These are phyloP conservation scores for Eueides isabella DNA, from an alignment of 1,140 invertebrate genomes.

Conservation along the genomic window DNA sequence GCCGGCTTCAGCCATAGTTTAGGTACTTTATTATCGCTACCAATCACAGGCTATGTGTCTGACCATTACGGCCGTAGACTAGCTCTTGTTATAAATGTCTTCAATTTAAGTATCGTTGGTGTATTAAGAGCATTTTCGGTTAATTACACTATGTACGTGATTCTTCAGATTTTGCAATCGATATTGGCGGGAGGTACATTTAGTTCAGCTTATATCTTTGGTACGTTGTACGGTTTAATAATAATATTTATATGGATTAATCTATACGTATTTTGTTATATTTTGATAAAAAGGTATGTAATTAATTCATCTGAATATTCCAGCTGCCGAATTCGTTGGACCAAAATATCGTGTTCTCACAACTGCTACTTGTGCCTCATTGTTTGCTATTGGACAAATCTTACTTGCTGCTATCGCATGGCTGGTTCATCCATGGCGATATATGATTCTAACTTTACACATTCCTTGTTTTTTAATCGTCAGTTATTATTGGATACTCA, in stretches of 20 bases:
- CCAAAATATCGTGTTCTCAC: conserved; percentile 87
- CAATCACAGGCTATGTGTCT: conserved; percentile 85
- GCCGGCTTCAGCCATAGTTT: conserved; percentile 56
- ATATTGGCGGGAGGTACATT: conserved; percentile 50
- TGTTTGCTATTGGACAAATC: conserved; percentile 88
- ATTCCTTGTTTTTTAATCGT: conserved; percentile 85
- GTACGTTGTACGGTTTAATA: too few species aligned
- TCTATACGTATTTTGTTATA: too few species aligned
- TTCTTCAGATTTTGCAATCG: conserved; percentile 79
- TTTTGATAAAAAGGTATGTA: too few species aligned
- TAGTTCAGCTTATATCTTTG: conserved; percentile 52
- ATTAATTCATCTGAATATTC: conserved; percentile 56
- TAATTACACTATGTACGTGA: conserved; percentile 84
- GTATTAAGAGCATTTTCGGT: conserved; percentile 84
- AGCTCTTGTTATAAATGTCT: conserved; percentile 83
- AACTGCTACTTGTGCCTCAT: conserved; percentile 85
- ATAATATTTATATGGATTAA: too few species aligned
- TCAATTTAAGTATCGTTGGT: conserved; percentile 83
- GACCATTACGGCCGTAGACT: conserved; percentile 84
- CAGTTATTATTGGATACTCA: conserved; percentile 83
- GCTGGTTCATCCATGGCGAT: conserved; percentile 86
- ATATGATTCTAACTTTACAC: conserved; percentile 86
- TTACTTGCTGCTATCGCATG: conserved; percentile 86
- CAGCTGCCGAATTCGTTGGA: conserved; percentile 72
- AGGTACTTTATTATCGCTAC: conserved; percentile 78